phyloP scores from a whole-genome alignment of 2,113 vertebrate species.

The Corydoras maculifer region DNA sequence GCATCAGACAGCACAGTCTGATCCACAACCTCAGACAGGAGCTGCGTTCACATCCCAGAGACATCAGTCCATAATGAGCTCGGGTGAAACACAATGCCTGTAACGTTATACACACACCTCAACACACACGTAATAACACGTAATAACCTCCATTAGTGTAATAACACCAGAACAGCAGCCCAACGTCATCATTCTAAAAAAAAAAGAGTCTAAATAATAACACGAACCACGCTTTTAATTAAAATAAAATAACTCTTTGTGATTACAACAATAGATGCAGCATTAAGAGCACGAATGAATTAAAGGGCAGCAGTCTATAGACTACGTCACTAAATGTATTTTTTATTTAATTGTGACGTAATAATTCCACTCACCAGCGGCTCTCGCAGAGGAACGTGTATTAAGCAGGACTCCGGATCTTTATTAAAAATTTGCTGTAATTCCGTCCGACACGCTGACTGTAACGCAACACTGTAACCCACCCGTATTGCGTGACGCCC shows the following conservation, averaged over 20 bases:
- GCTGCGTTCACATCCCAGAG: neutral
- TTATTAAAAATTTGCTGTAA: neutral
- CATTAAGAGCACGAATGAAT: neutral
- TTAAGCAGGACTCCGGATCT: neutral
- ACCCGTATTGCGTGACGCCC: neutral
- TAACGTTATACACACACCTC: constrained; percentile 6
- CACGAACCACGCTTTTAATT: neutral
- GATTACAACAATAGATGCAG: neutral
- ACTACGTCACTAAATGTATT: neutral
- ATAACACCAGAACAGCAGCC: neutral
- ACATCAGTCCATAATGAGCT: neutral
- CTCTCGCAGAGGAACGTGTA: neutral
- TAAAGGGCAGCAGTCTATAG: neutral
- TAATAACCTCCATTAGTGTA: neutral
- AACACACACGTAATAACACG: neutral
- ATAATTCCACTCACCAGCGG: neutral
- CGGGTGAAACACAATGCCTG: constrained; percentile 8
- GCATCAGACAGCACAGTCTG: neutral
- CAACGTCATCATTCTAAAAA: no score
- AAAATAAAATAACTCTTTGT: neutral
- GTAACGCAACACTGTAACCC: neutral
- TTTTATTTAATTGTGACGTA: neutral
- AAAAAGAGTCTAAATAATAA: no score
- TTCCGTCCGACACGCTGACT: neutral
- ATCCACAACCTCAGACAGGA: neutral